Base-by-base conservation (phyloP, 2,888 invertebrate genomes). In the Frankliniella fusca region DNA sequence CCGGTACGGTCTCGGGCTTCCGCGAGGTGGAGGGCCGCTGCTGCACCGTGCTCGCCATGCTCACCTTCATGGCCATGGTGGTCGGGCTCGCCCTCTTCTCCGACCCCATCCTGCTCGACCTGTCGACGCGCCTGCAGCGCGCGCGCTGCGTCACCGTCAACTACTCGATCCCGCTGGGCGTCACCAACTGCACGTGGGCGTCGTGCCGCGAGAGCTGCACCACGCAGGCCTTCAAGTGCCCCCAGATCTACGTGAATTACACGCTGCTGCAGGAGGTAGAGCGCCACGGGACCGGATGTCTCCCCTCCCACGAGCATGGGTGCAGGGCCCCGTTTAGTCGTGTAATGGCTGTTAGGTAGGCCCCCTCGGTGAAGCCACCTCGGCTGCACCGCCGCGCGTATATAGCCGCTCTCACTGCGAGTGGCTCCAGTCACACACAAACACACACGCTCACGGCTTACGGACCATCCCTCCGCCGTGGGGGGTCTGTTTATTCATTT, bases 141-240 rank as follows among this genome's bases (percentile, higher is more conserved):
- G 85, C 85, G 9, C 65, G 81, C 28, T 86, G 86, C 83, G 82
- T 80, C 18, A 83, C 83, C 3, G 79, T 83, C 23, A 80, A 81
- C 38, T 82, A 82, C 49, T 82, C 80, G 50, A 80, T 82, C 20
- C 81, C 84, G 15, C 82, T 83, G 70, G 87, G 87, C 8, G 83
- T 85, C 48, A 85, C 87, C 81, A 86, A 86, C 80, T 87, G 87
- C 84, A 84, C 85, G 38, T 87, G 87, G 87, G 86, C 87, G 80
- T 87, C 87, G 15, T 87, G 87, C 84, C 85, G 86, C 18, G 85
- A 86, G 79, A 87, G 87, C 48, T 87, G 87, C 83, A 87, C 87
- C 5, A 85, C 86, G 12, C 85, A 85, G 80, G 84, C 86, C 82
- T 86, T 84, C 83, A 84, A 84, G 28, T 87, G 87, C 82, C 84